phyloP scores from a whole-genome alignment of 2,888 invertebrate species.

The Dysmachus trigonus region DNA sequence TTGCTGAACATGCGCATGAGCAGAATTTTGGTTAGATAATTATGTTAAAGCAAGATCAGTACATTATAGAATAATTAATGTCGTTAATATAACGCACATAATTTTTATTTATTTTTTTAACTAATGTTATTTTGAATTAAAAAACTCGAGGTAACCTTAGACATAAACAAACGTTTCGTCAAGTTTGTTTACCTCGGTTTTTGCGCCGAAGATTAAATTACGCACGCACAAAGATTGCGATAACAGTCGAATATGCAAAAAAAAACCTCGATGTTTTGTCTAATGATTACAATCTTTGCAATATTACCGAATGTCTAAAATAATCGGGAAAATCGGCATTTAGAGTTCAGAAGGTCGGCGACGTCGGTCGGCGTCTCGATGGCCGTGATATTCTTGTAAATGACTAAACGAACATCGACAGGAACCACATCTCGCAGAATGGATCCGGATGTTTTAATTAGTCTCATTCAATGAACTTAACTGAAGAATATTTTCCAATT shows the following conservation, averaged over 20 bases:
- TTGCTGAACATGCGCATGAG: background rate
- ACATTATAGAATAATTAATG: background rate
- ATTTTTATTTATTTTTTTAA: background rate
- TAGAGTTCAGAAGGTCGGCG: background rate
- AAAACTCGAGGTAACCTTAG: background rate
- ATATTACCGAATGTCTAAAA: background rate
- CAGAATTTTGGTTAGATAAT: background rate
- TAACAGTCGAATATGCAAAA: background rate
- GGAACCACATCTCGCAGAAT: background rate
- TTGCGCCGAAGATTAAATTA: background rate
- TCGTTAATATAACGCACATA: no score
- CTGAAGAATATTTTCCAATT: background rate
- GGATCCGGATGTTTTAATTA: constrained; percentile 16
- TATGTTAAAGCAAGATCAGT: background rate
- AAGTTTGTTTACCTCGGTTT: background rate
- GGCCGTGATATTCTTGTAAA: background rate
- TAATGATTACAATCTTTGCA: background rate
- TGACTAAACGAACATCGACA: background rate
- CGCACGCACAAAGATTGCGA: background rate
- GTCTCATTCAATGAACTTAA: constrained; percentile 20
- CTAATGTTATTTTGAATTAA: background rate
- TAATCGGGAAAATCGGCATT: background rate
- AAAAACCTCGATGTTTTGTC: background rate
- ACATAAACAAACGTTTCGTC: background rate
- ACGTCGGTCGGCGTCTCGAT: background rate